A percentile compares a stretch with the other conserved stretches of the same genome.
Conservation (phyloP, 2,888 invertebrate species). For the Stegophylla sp. region DNA sequence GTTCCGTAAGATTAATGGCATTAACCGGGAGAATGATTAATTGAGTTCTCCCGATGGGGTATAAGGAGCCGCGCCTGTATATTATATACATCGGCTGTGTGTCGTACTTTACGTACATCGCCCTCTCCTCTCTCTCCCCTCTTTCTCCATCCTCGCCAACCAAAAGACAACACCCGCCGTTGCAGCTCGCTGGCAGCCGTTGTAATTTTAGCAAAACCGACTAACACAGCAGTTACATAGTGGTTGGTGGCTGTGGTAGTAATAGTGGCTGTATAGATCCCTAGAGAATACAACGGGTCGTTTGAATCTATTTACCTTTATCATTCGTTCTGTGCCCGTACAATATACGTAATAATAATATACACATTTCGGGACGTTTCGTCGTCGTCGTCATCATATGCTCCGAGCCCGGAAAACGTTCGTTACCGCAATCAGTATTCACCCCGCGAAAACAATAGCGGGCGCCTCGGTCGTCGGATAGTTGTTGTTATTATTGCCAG, state of each 20-base stretch:
- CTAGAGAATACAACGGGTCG: not conserved
- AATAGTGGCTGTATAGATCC: not conserved
- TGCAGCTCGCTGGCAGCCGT: not conserved
- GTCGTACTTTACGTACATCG: too few relatives aligned
- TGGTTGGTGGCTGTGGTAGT: not conserved
- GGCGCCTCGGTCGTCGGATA: not conserved
- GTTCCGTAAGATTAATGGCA: conserved; percentile 52
- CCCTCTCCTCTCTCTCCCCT: not conserved
- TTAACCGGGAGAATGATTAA: conserved; percentile 51
- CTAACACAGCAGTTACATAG: not conserved
- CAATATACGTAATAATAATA: too few relatives aligned
- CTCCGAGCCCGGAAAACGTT: not conserved
- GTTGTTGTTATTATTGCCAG: not conserved
- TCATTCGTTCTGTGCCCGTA: not conserved
- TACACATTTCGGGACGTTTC: not conserved
- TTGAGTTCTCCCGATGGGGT: conserved; percentile 28
- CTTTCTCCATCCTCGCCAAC: too few relatives aligned
- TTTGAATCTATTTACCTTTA: not conserved
- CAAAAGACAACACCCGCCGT: not conserved
- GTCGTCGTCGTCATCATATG: not conserved
- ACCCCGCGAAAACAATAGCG: not conserved
- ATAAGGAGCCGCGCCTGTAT: conserved; percentile 5
- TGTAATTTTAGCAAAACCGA: not conserved
- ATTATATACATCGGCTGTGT: too few relatives aligned
- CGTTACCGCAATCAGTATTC: not conserved